Conservation (phyloP, 2,888 invertebrate species). For the Clitarchus hookeri region DNA sequence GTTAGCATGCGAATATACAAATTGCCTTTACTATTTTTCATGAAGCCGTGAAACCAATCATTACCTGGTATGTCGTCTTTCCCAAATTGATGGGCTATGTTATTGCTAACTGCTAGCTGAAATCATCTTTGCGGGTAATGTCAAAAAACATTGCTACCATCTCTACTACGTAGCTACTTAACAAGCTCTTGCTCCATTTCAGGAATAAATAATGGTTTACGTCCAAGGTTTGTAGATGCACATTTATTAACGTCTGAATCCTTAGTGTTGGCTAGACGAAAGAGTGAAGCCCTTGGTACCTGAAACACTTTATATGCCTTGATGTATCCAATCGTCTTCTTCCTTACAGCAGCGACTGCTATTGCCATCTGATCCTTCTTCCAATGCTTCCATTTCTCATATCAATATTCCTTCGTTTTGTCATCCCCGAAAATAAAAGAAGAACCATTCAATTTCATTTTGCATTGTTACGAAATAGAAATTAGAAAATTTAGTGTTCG, state of each 20-base stretch:
- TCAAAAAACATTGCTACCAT: constrained; percentile 29
- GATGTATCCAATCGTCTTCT: constrained; percentile 29
- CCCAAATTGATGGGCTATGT: constrained; percentile 1
- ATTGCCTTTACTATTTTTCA: constrained; percentile 25
- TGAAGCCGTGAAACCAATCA: constrained; percentile 26
- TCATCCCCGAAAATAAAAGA: background rate
- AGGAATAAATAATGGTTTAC: constrained; percentile 15
- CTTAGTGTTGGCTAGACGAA: constrained; percentile 17
- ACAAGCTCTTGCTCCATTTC: constrained; percentile 22
- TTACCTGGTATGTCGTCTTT: constrained; percentile 28
- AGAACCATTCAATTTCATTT: too few relatives aligned
- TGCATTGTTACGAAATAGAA: too few relatives aligned
- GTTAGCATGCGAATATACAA: constrained; percentile 28
- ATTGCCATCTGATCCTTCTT: background rate
- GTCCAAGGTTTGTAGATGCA: constrained; percentile 1
- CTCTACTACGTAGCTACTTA: constrained; percentile 26
- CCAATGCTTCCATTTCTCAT: background rate
- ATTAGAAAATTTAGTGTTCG: too few relatives aligned
- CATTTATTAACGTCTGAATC: background rate
- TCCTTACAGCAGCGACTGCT: constrained; percentile 33
- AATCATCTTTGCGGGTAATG: constrained; percentile 17
- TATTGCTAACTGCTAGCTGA: constrained; percentile 26
- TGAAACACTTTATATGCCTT: constrained; percentile 18
- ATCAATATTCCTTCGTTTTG: background rate
- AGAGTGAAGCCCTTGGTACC: background rate